These are phyloP conservation scores for Monochamus alternatus DNA, from an alignment of 2,888 invertebrate genomes.

Conservation along the genomic window DNA sequence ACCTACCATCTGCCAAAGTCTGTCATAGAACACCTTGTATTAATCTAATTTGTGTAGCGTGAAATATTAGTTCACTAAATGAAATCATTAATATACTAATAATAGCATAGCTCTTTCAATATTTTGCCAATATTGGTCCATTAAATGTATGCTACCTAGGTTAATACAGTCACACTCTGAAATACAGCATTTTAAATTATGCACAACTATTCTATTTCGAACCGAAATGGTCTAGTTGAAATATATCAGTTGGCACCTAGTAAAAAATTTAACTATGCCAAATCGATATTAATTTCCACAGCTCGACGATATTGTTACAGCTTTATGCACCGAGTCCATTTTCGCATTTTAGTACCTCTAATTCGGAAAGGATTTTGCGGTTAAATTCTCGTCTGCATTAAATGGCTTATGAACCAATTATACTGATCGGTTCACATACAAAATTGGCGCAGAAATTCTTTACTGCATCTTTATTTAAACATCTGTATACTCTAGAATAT, in stretches of 20 bases:
- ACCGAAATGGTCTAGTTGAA: neutral
- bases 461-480: no score
- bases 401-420: slow-evolving; percentile 2
- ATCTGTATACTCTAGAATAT: no score
- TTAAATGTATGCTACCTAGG: no score
- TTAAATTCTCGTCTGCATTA: neutral
- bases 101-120: no score
- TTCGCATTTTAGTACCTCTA: slow-evolving; percentile 17
- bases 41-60: no score
- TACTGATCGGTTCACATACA: neutral
- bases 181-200: neutral
- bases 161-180: no score
- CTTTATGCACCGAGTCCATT: slow-evolving; percentile 10
- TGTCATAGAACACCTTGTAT: no score
- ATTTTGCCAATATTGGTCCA: no score
- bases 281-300: slow-evolving; percentile 17
- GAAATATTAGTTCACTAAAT: no score
- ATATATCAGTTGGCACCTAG: neutral
- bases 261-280: neutral
- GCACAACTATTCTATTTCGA: neutral
- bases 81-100: no score
- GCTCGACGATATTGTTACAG: slow-evolving; percentile 14
- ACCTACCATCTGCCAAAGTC: no score
- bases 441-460: no score
- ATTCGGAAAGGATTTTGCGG: neutral